Conservation (phyloP, 2,888 invertebrate species). For the Amphipoea lucens region DNA sequence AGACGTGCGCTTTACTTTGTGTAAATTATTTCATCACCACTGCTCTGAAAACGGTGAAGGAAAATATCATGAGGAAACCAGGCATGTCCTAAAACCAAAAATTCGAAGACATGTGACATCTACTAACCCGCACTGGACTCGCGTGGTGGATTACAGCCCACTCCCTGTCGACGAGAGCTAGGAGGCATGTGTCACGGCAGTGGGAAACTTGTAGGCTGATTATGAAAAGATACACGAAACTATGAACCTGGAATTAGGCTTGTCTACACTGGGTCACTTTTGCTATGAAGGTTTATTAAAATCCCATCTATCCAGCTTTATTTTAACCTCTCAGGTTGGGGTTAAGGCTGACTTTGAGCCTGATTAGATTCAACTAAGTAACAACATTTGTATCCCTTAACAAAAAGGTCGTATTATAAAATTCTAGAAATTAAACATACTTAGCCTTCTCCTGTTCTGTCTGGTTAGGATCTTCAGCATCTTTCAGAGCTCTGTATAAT, state of each 20-base stretch:
- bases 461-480: conserved; percentile 91
- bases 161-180: too few species aligned
- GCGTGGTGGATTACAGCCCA: too few species aligned
- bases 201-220: too few species aligned
- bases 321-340: neutral
- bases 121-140: too few species aligned
- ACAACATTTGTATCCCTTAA: neutral
- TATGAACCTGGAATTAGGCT: neutral
- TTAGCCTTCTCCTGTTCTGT: conserved; percentile 92
- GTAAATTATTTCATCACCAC: too few species aligned
- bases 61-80: too few species aligned
- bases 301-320: neutral
- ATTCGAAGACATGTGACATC: too few species aligned
- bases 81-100: too few species aligned
- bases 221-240: neutral
- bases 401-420: neutral
- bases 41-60: too few species aligned
- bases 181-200: too few species aligned
- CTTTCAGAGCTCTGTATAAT: conserved; percentile 91
- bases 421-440: conserved; percentile 82
- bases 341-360: neutral
- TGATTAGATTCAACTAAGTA: neutral
- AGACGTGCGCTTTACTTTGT: too few species aligned
- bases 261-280: neutral
- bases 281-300: neutral